Evolutionary conservation across 2,797 vertebrate genomes (phyloP).

Genomic region (Megalops cyprinoides): DNA sequence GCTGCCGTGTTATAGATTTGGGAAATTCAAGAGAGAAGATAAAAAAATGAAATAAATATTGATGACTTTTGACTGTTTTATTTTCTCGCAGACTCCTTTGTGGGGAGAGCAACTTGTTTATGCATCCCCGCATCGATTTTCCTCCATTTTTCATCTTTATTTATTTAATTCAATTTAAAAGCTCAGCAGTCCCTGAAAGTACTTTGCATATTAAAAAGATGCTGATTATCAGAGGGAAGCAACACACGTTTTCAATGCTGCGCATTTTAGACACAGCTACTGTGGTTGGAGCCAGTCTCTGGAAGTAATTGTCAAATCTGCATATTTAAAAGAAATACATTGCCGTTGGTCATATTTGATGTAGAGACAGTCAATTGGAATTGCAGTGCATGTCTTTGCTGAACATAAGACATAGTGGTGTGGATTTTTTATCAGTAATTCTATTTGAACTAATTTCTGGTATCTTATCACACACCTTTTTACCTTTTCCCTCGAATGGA

Average conservation of each 20-base stretch:
- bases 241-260: constrained; percentile 77
- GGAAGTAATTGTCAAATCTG: constrained; percentile 79
- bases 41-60: constrained; percentile 71
- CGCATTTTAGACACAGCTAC: constrained; percentile 76
- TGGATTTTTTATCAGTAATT: not conserved
- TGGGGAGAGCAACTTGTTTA: constrained; percentile 61
- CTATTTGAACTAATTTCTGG: not conserved
- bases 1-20: constrained; percentile 59
- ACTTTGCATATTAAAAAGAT: constrained; percentile 73
- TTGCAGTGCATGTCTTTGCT: not conserved
- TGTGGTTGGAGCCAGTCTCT: constrained; percentile 34
- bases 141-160: constrained; percentile 61
- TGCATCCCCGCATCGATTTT: constrained; percentile 66
- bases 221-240: constrained; percentile 66
- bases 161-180: constrained; percentile 70
- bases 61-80: constrained; percentile 72
- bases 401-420: not conserved
- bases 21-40: constrained; percentile 68
- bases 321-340: constrained; percentile 70
- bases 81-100: constrained; percentile 55
- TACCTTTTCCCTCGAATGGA: not conserved
- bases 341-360: constrained; percentile 46
- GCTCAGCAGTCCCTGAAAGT: constrained; percentile 62
- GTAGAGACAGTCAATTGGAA: constrained; percentile 24
- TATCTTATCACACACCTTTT: too few relatives aligned